Conservation (phyloP, 2,113 vertebrate genomes). For the Egretta garzetta region DNA sequence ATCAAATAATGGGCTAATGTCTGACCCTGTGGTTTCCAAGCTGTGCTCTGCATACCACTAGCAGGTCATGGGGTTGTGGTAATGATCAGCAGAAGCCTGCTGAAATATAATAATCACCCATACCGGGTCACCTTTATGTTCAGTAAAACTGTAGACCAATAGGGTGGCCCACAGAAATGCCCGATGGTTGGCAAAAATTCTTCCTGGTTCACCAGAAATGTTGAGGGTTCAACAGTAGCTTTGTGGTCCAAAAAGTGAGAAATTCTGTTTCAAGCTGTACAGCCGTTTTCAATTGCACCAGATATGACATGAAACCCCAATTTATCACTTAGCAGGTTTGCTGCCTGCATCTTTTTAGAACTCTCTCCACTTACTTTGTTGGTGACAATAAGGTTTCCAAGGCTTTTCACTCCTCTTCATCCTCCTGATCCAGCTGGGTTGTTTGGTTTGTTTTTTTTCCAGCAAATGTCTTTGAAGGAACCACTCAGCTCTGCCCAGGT, state of each 20-base stretch:
- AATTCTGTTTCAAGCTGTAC: background rate
- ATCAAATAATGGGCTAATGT: background rate
- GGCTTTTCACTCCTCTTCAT: background rate
- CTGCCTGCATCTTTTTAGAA: background rate
- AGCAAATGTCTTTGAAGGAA: background rate
- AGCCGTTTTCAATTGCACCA: background rate
- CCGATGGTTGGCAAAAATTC: background rate
- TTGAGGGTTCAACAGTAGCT: background rate
- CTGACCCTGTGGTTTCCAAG: background rate
- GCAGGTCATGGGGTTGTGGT: background rate
- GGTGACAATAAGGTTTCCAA: background rate
- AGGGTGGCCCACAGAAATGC: background rate
- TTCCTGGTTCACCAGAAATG: background rate
- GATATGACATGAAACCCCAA: background rate
- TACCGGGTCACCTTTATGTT: fast-evolving
- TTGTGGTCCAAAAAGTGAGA: background rate
- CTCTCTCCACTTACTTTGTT: background rate
- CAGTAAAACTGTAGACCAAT: background rate
- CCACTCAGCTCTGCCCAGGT: background rate
- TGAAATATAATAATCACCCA: background rate
- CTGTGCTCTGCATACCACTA: background rate
- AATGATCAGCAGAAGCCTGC: background rate
- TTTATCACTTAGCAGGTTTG: background rate
- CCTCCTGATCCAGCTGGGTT: background rate
- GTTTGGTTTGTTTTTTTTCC: background rate